These are phyloP conservation scores for Aporophyla lueneburgensis DNA, from an alignment of 2,888 invertebrate species.

Conservation along the genomic window DNA sequence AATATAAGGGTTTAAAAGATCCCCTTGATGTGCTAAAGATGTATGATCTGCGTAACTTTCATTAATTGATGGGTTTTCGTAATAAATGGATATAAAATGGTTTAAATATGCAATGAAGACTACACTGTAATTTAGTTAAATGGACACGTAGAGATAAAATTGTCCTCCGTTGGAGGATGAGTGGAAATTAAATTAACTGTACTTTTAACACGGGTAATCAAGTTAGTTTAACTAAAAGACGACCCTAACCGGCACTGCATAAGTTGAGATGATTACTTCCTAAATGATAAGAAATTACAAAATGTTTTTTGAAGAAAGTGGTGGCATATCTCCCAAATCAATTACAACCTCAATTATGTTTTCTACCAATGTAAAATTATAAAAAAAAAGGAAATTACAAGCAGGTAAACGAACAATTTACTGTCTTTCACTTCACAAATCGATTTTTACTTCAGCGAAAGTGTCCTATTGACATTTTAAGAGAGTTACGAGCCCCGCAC, in stretches of 20 bases:
- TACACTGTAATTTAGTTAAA: constrained; percentile 41
- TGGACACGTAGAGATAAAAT: constrained; percentile 13
- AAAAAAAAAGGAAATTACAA: constrained; percentile 12
- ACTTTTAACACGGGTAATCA: not conserved
- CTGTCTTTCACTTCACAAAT: constrained; percentile 59
- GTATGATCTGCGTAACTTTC: constrained; percentile 14
- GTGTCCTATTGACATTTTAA: constrained; percentile 57
- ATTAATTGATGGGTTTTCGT: constrained; percentile 36
- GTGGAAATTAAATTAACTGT: constrained; percentile 13
- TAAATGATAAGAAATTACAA: not conserved
- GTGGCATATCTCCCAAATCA: not conserved
- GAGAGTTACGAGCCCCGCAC: constrained; percentile 18
- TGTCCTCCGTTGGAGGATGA: constrained; percentile 5
- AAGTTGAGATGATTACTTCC: not conserved
- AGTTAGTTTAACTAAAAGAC: too few relatives aligned
- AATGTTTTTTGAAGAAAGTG: not conserved
- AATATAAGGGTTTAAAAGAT: constrained; percentile 52
- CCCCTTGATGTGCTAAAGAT: constrained; percentile 34
- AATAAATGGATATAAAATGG: constrained; percentile 27
- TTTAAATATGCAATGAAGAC: constrained; percentile 41
- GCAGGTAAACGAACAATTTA: constrained; percentile 34
- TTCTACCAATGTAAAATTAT: constrained; percentile 19
- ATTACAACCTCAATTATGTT: constrained; percentile 12
- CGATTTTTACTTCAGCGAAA: constrained; percentile 58
- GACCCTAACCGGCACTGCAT: not conserved